These are phyloP conservation scores for Pammene fasciana DNA, from an alignment of 2,888 invertebrate genomes.

Conservation along the genomic window DNA sequence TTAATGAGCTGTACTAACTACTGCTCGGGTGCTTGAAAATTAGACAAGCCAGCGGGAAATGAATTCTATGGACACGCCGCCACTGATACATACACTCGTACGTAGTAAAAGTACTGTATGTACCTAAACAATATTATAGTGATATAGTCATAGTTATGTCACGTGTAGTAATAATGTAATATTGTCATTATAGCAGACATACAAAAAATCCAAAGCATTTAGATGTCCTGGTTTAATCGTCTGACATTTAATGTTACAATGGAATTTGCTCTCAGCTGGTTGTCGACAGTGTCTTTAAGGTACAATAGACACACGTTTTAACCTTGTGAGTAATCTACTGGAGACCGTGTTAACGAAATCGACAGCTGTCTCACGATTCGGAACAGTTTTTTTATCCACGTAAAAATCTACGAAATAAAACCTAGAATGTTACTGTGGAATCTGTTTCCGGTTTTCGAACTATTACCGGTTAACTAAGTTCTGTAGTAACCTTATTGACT, in stretches of 20 bases:
- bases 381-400: slow-evolving; percentile 18
- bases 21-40: too few species aligned
- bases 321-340: slow-evolving; percentile 41
- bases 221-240: background rate
- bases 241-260: slow-evolving; percentile 26
- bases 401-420: slow-evolving; percentile 10
- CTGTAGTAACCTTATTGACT: too few species aligned
- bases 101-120: too few species aligned
- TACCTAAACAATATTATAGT: too few species aligned
- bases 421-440: background rate
- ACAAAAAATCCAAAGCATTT: background rate
- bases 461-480: background rate
- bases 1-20: too few species aligned
- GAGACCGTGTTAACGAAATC: slow-evolving; percentile 40
- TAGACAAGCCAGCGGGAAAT: too few species aligned
- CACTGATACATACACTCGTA: too few species aligned
- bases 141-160: background rate
- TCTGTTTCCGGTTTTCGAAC: background rate
- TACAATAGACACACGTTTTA: slow-evolving; percentile 39
- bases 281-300: slow-evolving; percentile 26
- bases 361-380: slow-evolving; percentile 34
- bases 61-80: too few species aligned
- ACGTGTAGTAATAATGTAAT: too few species aligned
- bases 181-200: background rate
- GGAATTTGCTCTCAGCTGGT: slow-evolving; percentile 24